Evolutionary conservation across 2,888 invertebrate species (phyloP), one percentile per base, ranked within the genome.

Genomic region (Parnassius mnemosyne): DNA sequence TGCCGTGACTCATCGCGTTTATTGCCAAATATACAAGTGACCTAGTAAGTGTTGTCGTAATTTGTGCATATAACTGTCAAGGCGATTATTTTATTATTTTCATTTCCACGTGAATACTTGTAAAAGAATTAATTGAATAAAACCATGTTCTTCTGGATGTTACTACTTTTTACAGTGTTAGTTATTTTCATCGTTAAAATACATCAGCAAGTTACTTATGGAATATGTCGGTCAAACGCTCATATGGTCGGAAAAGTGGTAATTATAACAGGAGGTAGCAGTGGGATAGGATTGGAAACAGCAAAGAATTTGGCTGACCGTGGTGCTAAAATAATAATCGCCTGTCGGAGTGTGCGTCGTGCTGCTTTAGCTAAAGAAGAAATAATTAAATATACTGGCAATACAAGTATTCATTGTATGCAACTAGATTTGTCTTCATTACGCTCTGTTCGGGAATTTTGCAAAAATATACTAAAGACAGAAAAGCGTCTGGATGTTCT

Each of bases 401-500:
- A 90, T 67, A 73, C 72, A 1, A 77, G 91, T 55, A 77, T 92
- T 3, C 77, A 83, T 62, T 80, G 78, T 65, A 79, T 76, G 55
- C 82, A 83, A 58, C 74, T 93, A 57, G 91, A 93, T 70, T 74
- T 93, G 58, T 73, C 84, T 10, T 92, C 92, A 3, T 79, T 93
- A 9, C 73, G 80, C 16, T 92, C 92, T 1, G 87, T 93, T 49
- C 85, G 92, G 61, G 84, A 90, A 51, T 95, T 95, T 81, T 93
- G 93, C 54, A 84, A 89, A 42, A 84, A 88, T 57, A 85, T 94
- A 58, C 74, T 85, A 49, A 83, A 86, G 71, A 88, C 83, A 1
- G 92, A 93, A 73, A 79, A 82, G 65, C 84, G 86, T 25, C 79
- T 94, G 54, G 92, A 94, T 71, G 90, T 93, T 13, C 85, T 94